Conservation (phyloP, 2,113 vertebrate species). For the Sylvietta virens region DNA sequence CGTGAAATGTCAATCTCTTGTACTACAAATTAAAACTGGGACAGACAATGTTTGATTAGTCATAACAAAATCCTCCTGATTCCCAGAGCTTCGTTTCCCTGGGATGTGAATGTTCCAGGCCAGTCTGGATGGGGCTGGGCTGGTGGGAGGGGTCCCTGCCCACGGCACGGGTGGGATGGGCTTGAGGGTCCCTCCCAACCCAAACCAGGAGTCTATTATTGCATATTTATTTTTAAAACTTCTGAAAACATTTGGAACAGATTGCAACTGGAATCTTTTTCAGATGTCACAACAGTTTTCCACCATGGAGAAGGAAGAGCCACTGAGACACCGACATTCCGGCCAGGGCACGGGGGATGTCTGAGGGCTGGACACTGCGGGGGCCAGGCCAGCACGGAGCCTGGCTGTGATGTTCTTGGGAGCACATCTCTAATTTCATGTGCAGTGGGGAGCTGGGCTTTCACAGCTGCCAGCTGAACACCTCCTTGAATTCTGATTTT, state of each 20-base stretch:
- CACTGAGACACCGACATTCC: rapidly evolving
- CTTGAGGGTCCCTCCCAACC: not conserved
- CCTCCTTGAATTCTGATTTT: not conserved
- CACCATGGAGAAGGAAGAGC: no score
- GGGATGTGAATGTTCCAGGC: not conserved
- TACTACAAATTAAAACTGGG: not conserved
- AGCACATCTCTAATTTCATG: rapidly evolving
- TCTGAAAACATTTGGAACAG: not conserved
- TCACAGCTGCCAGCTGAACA: rapidly evolving
- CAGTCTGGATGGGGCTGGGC: not conserved
- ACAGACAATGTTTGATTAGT: not conserved
- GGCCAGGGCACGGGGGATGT: rapidly evolving
- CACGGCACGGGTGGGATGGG: no score
- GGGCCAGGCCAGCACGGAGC: rapidly evolving
- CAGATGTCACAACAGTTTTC: not conserved
- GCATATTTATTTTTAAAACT: not conserved
- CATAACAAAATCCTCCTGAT: not conserved
- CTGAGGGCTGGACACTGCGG: rapidly evolving
- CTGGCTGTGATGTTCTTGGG: rapidly evolving
- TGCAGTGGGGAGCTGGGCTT: rapidly evolving
- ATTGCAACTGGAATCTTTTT: not conserved
- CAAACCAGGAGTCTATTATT: not conserved
- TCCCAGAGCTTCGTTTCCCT: not conserved
- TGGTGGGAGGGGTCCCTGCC: not conserved
- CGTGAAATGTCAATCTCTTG: rapidly evolving